phyloP scores from a whole-genome alignment of 2,113 vertebrate species.

The Anhinga anhinga region DNA sequence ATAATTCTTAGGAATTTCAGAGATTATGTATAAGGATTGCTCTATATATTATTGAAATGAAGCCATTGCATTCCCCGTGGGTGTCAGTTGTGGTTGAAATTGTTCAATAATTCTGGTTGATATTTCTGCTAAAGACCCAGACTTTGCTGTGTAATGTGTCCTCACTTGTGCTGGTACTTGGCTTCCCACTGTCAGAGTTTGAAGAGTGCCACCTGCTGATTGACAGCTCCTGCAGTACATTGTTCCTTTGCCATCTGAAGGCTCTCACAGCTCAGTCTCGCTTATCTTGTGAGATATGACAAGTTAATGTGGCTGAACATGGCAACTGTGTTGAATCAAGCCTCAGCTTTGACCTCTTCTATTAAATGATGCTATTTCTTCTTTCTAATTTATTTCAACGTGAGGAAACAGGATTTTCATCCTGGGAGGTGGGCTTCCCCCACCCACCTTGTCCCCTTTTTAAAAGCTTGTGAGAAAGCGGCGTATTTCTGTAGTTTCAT shows the following conservation, averaged over 20 bases:
- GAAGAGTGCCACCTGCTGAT: constrained; percentile 47
- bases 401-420: not conserved
- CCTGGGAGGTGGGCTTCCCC: not conserved
- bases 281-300: not conserved
- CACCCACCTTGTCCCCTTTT: not conserved
- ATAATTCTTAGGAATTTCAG: not conserved
- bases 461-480: not conserved
- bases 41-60: not conserved
- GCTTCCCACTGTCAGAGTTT: not conserved
- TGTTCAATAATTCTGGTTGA: not conserved
- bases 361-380: not conserved
- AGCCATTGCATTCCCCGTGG: not conserved
- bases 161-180: not conserved
- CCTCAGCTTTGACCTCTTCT: not conserved
- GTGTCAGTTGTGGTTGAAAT: not conserved
- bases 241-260: not conserved
- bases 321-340: not conserved
- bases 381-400: not conserved
- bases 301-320: not conserved
- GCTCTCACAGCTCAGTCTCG: not conserved
- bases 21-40: not conserved
- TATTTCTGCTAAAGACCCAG: not conserved
- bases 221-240: not conserved
- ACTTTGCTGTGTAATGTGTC: not conserved
- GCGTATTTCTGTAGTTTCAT: not conserved